phyloP scores from a whole-genome alignment of 37 sponge, comb jelly and placozoan genomes.

The Chondrosia reniformis region DNA sequence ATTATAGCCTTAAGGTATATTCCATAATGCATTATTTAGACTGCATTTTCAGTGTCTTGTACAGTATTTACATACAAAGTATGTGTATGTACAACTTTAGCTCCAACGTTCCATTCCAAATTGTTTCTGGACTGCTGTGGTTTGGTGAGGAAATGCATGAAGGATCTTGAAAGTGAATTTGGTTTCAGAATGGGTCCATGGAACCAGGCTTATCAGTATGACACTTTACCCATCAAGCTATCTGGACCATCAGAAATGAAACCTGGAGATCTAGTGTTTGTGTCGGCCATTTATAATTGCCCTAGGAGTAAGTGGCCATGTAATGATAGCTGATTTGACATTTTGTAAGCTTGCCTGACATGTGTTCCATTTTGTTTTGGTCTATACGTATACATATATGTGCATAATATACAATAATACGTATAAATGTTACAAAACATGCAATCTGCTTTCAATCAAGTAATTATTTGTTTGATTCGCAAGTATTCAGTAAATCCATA shows the following conservation, averaged over 20 bases:
- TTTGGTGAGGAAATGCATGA: slow-evolving; percentile 56
- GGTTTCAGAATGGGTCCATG: slow-evolving; percentile 73
- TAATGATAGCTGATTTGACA: too few species aligned
- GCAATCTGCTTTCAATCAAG: background rate
- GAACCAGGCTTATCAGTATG: slow-evolving; percentile 88
- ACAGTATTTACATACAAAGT: background rate
- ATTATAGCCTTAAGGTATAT: too few species aligned
- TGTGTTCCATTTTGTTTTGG: too few species aligned
- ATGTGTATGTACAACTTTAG: slow-evolving; percentile 15
- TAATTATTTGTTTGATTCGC: too few species aligned
- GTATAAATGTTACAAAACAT: background rate
- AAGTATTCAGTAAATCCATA: too few species aligned
- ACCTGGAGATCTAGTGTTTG: slow-evolving; percentile 83
- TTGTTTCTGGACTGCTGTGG: slow-evolving; percentile 90
- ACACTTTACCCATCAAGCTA: slow-evolving; percentile 63
- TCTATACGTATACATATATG: too few species aligned
- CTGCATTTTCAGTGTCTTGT: too few species aligned
- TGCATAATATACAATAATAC: background rate
- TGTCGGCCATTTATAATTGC: slow-evolving; percentile 64
- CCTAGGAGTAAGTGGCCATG: slow-evolving; percentile 31
- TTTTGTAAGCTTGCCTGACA: too few species aligned
- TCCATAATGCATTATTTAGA: too few species aligned
- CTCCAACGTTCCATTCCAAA: slow-evolving; percentile 49
- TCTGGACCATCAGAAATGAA: slow-evolving; percentile 58
- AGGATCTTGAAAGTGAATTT: slow-evolving; percentile 66